Evolutionary conservation across 2,797 vertebrate species (phyloP).

Genomic region (Schizopygopsis malacanthus): DNA sequence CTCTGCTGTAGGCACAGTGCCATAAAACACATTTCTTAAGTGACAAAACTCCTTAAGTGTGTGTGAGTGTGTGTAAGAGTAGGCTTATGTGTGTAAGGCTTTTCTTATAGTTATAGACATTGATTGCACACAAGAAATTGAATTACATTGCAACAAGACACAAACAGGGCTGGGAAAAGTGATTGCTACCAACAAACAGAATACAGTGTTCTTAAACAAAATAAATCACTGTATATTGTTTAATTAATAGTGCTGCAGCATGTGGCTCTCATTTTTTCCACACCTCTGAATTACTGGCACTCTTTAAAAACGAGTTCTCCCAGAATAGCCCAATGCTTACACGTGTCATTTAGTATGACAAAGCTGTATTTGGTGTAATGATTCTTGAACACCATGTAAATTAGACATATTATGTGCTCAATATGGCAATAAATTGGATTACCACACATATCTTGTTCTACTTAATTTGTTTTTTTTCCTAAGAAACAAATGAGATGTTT

Average conservation of each 20-base stretch:
- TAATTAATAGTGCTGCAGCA: background rate
- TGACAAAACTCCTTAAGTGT: conserved; percentile 60
- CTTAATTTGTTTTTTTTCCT: background rate
- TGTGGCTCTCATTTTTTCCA: background rate
- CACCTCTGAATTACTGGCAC: conserved; percentile 22
- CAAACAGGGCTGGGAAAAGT: conserved; percentile 61
- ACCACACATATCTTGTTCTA: conserved; percentile 50
- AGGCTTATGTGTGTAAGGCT: conserved; percentile 36
- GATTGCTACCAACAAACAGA: background rate
- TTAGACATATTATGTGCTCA: conserved; percentile 43
- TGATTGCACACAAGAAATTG: conserved; percentile 70
- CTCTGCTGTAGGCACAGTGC: conserved; percentile 66
- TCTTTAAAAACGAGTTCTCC: conserved; percentile 14
- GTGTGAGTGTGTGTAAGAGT: background rate
- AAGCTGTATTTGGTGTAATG: conserved; percentile 51
- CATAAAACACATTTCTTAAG: conserved; percentile 76
- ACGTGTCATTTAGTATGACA: conserved; percentile 57
- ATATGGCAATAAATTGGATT: conserved; percentile 53
- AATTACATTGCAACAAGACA: conserved; percentile 70
- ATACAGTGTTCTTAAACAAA: background rate
- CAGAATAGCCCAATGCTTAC: conserved; percentile 33
- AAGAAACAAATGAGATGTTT: background rate
- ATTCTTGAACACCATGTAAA: conserved; percentile 56
- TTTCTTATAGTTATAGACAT: conserved; percentile 65
- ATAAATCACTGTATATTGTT: background rate